Percentiles rank a stretch among this genome's conserved stretches.
Conservation (phyloP, 2,113 vertebrate species). For the Hirundichthys speculiger region DNA sequence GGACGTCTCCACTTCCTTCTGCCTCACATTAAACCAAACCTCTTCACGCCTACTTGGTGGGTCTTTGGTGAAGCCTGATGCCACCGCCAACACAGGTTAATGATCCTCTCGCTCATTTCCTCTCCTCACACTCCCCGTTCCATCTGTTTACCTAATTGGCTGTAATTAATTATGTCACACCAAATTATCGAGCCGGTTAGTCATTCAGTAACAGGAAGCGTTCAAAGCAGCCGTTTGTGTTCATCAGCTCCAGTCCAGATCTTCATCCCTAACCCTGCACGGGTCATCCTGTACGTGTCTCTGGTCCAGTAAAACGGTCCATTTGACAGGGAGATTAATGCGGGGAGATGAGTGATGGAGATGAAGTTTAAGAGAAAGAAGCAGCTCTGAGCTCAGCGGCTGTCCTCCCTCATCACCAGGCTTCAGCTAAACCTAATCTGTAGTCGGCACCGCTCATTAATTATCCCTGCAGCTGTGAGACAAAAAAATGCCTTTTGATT, state of each 20-base stretch:
- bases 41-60: constrained; percentile 19
- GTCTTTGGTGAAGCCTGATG: constrained; percentile 41
- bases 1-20: constrained; percentile 18
- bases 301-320: constrained; percentile 5
- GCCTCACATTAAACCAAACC: constrained; percentile 17
- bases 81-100: constrained; percentile 64
- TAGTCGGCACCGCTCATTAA: constrained; percentile 44
- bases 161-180: constrained; percentile 81
- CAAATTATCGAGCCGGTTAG: constrained; percentile 75
- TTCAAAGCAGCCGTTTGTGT: constrained; percentile 61
- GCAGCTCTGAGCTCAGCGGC: constrained; percentile 35
- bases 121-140: constrained; percentile 50
- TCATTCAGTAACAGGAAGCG: constrained; percentile 72
- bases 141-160: constrained; percentile 83
- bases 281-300: not conserved
- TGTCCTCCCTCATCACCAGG: constrained; percentile 49
- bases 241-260: constrained; percentile 58
- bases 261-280: constrained; percentile 36
- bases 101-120: constrained; percentile 66
- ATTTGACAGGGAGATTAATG: constrained; percentile 45
- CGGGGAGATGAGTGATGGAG: constrained; percentile 35
- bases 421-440: constrained; percentile 62
- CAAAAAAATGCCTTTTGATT: constrained; percentile 40
- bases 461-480: constrained; percentile 41
- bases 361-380: constrained; percentile 48